Conservation (phyloP, 2,113 vertebrate species). For the Cyprinodon variegatus region DNA sequence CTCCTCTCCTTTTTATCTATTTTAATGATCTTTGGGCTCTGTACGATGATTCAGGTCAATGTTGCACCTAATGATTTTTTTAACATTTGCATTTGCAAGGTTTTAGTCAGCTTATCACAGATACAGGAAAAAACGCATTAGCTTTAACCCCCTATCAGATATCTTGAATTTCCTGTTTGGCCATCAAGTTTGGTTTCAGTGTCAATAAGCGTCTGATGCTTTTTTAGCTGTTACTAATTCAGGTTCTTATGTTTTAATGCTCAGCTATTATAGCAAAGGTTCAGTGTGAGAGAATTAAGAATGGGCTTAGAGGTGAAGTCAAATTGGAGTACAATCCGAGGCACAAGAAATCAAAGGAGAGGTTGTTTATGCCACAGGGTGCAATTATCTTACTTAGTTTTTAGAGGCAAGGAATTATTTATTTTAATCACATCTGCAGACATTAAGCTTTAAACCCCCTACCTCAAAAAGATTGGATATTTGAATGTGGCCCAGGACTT, state of each 20-base stretch:
- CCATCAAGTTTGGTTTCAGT: not conserved
- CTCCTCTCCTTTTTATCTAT: not conserved
- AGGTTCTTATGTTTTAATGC: not conserved
- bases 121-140: not conserved
- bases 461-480: conserved; percentile 50
- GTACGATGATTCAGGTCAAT: conserved; percentile 1
- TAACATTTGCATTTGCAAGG: not conserved
- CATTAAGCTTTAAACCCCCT: conserved; percentile 52
- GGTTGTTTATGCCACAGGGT: conserved; percentile 68
- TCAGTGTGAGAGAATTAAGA: conserved; percentile 24
- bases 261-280: conserved; percentile 24
- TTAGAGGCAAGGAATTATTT: conserved; percentile 58
- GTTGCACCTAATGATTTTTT: not conserved
- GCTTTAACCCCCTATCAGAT: not conserved
- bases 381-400: conserved; percentile 44
- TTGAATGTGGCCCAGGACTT: conserved; percentile 42
- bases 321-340: conserved; percentile 23
- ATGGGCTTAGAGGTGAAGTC: conserved; percentile 43
- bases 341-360: conserved; percentile 49
- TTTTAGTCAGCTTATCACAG: not conserved
- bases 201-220: not conserved
- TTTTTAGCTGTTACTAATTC: not conserved
- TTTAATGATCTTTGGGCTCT: conserved; percentile 16
- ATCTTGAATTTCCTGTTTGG: conserved; percentile 33
- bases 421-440: conserved; percentile 62